Percentiles rank a stretch among this genome's conserved stretches.
phyloP scores from a whole-genome alignment of 2,797 vertebrate genomes.

The Pteropus rufus region DNA sequence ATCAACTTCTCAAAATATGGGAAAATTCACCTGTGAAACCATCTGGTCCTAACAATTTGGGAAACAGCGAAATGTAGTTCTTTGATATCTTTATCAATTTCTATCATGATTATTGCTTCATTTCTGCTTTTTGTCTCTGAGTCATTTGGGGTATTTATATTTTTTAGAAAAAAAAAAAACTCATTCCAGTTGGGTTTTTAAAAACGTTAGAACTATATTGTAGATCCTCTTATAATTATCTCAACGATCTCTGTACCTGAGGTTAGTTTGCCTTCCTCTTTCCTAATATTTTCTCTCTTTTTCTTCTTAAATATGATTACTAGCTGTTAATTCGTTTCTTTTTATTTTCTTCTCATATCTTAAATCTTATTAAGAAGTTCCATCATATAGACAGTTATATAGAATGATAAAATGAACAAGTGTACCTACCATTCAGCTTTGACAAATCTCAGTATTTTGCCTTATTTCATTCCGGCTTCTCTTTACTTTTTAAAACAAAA shows the following conservation, averaged over 20 bases:
- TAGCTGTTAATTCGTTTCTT: neutral
- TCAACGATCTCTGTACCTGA: neutral
- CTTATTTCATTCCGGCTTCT: neutral
- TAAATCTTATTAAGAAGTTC: neutral
- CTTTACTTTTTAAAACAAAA: neutral
- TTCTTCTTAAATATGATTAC: neutral
- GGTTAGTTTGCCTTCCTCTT: neutral
- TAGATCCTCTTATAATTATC: neutral
- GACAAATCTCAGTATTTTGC: neutral
- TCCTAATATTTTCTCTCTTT: constrained; percentile 5
- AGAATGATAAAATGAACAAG: neutral
- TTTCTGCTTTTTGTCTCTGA: neutral
- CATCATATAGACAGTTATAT: neutral
- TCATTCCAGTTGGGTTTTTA: neutral
- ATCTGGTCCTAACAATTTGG: neutral
- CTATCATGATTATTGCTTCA: neutral
- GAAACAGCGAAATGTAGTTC: neutral
- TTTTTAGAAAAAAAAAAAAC: neutral
- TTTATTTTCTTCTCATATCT: neutral
- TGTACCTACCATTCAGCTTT: neutral
- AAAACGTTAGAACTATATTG: neutral
- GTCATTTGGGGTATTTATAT: neutral
- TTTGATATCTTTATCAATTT: neutral
- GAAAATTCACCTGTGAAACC: neutral
- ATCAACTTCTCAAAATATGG: neutral